phyloP scores from a whole-genome alignment of 2,888 invertebrate genomes.

The Palloptera scutellata region DNA sequence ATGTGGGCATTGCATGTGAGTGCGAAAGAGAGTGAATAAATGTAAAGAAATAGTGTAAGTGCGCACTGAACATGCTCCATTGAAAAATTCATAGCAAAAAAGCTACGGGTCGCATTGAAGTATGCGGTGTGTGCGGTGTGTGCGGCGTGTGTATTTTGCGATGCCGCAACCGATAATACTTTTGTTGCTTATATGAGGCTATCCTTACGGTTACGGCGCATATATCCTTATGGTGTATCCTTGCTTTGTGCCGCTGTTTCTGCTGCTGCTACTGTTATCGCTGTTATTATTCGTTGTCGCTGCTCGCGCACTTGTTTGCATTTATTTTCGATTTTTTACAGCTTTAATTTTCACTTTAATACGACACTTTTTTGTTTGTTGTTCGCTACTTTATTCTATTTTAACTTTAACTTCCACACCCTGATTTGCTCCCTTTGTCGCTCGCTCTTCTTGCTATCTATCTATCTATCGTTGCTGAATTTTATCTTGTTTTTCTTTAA shows the following conservation, averaged over 20 bases:
- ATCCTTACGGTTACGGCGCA: slow-evolving; percentile 19
- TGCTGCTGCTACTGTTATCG: not conserved
- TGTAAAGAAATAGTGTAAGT: not conserved
- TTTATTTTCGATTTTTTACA: slow-evolving; percentile 25
- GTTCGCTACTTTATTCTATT: not conserved
- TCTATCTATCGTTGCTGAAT: slow-evolving; percentile 21
- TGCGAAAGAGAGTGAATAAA: not conserved
- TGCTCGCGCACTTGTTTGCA: slow-evolving; percentile 8
- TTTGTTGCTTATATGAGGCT: slow-evolving; percentile 4
- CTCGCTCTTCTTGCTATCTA: slow-evolving; percentile 9
- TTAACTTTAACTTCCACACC: slow-evolving; percentile 10
- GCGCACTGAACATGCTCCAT: not conserved
- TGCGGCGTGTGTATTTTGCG: slow-evolving; percentile 12
- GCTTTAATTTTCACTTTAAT: slow-evolving; percentile 42
- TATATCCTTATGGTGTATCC: slow-evolving; percentile 22
- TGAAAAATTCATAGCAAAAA: not conserved
- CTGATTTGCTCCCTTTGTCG: not conserved
- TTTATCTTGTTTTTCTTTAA: slow-evolving; percentile 19
- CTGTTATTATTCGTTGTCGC: slow-evolving; percentile 20
- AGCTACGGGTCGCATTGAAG: not conserved
- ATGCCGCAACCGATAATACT: slow-evolving; percentile 1
- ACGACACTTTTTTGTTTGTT: slow-evolving; percentile 9
- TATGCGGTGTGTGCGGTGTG: too few relatives aligned
- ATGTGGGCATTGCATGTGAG: not conserved
- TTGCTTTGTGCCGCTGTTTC: slow-evolving; percentile 16